phyloP scores from a whole-genome alignment of 2,113 vertebrate genomes.

The Bothrops jararaca region DNA sequence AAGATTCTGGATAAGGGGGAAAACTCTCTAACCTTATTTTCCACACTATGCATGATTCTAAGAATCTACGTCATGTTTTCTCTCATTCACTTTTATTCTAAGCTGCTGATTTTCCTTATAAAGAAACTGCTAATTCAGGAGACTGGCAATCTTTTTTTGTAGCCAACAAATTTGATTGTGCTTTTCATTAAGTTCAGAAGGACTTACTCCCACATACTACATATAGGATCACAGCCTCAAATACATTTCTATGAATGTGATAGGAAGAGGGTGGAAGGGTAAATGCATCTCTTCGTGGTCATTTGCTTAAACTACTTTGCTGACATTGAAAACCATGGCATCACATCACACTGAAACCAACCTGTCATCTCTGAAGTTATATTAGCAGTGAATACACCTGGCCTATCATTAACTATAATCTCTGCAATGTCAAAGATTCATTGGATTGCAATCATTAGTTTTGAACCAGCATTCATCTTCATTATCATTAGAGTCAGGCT shows the following conservation, averaged over 20 bases:
- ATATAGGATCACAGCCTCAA: neutral
- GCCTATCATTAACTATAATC: slow-evolving; percentile 1
- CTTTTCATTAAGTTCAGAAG: neutral
- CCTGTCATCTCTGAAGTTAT: slow-evolving; percentile 27
- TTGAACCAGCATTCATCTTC: slow-evolving; percentile 41
- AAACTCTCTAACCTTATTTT: neutral
- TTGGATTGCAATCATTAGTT: slow-evolving; percentile 30
- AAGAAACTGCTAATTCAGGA: neutral
- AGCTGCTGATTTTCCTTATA: neutral
- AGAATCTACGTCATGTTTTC: neutral
- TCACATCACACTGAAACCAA: slow-evolving; percentile 29
- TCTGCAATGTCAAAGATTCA: slow-evolving; percentile 38
- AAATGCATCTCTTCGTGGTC: neutral
- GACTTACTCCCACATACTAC: neutral
- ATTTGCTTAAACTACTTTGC: neutral
- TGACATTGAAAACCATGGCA: slow-evolving; percentile 45
- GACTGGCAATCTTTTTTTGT: neutral
- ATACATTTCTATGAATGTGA: neutral
- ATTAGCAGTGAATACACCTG: slow-evolving; percentile 30
- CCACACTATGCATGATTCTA: neutral
- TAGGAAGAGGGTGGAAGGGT: neutral
- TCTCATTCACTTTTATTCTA: neutral
- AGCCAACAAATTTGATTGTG: neutral
- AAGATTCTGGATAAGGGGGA: neutral
- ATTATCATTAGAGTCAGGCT: slow-evolving; percentile 47